Evolutionary conservation across 2,888 invertebrate genomes (phyloP).

Genomic region (Halocaridina rubra): DNA sequence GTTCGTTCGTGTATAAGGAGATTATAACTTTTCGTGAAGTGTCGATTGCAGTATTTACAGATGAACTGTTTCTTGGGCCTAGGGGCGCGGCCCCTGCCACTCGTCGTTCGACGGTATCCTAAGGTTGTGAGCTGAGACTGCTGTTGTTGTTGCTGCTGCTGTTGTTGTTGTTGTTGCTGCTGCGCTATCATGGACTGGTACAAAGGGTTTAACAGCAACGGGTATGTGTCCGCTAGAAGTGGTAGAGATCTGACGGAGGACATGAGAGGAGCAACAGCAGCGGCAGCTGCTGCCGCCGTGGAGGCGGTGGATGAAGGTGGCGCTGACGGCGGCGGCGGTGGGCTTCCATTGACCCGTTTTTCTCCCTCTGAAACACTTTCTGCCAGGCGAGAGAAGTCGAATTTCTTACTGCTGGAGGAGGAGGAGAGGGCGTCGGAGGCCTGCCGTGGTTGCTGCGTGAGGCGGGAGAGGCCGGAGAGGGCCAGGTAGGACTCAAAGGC

Average conservation of each 20-base stretch:
- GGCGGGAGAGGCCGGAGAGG: slow-evolving; percentile 59
- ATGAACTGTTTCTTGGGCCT: slow-evolving; percentile 73
- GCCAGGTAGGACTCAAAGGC: slow-evolving; percentile 72
- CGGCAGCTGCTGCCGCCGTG: slow-evolving; percentile 26
- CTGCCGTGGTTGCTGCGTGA: slow-evolving; percentile 41
- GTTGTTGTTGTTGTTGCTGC: slow-evolving; percentile 41
- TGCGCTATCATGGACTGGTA: slow-evolving; percentile 60
- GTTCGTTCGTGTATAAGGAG: slow-evolving; percentile 74
- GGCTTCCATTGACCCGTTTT: slow-evolving; percentile 52
- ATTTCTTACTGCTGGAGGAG: slow-evolving; percentile 65
- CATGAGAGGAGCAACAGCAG: slow-evolving; percentile 51
- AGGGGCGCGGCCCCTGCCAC: slow-evolving; percentile 64
- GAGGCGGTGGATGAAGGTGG: not conserved
- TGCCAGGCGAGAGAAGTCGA: slow-evolving; percentile 68
- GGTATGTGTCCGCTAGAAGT: slow-evolving; percentile 56
- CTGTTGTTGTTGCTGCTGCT: slow-evolving; percentile 60
- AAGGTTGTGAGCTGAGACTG: slow-evolving; percentile 31
- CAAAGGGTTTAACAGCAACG: slow-evolving; percentile 54
- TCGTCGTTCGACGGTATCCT: slow-evolving; percentile 27
- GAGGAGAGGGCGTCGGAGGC: slow-evolving; percentile 27
- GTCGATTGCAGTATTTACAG: slow-evolving; percentile 72
- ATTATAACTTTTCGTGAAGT: slow-evolving; percentile 75
- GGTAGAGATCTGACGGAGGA: slow-evolving; percentile 49
- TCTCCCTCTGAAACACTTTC: slow-evolving; percentile 65
- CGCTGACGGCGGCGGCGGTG: slow-evolving; percentile 26